Evolutionary conservation across 2,113 vertebrate species (phyloP).

Genomic region (Centropus unirufus): DNA sequence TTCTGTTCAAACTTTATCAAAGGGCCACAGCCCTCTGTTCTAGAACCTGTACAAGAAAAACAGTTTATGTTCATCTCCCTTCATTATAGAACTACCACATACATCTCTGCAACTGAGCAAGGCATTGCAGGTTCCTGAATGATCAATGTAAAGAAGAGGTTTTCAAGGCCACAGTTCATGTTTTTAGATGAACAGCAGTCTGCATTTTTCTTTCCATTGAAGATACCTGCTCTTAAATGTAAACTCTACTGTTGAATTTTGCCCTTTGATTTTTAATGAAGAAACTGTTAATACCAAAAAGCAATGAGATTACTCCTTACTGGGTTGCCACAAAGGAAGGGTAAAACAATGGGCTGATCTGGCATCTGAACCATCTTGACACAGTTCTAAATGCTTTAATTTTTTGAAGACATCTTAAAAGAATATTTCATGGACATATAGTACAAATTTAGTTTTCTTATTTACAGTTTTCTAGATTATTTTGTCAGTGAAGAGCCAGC

Average conservation of each 20-base stretch:
- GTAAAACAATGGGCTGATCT: not conserved
- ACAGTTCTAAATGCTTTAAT: not conserved
- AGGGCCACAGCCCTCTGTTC: not conserved
- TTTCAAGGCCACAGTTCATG: not conserved
- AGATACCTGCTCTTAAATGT: not conserved
- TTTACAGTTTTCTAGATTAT: constrained; percentile 48
- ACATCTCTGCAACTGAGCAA: not conserved
- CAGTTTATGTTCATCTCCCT: not conserved
- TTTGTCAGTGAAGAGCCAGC: constrained; percentile 17
- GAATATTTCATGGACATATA: not conserved
- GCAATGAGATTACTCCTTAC: not conserved
- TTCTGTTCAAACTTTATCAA: not conserved
- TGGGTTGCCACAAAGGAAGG: not conserved
- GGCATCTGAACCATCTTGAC: not conserved
- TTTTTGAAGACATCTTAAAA: not conserved
- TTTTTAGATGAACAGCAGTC: not conserved
- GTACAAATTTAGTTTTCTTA: constrained; percentile 21
- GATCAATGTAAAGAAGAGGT: not conserved
- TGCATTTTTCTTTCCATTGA: not conserved
- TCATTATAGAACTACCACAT: not conserved
- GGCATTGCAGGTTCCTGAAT: not conserved
- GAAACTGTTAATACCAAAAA: not conserved
- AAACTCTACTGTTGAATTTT: not conserved
- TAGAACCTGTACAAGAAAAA: not conserved
- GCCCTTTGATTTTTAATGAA: not conserved